phyloP scores from a whole-genome alignment of 2,888 invertebrate genomes.

The Leptothorax acervorum region DNA sequence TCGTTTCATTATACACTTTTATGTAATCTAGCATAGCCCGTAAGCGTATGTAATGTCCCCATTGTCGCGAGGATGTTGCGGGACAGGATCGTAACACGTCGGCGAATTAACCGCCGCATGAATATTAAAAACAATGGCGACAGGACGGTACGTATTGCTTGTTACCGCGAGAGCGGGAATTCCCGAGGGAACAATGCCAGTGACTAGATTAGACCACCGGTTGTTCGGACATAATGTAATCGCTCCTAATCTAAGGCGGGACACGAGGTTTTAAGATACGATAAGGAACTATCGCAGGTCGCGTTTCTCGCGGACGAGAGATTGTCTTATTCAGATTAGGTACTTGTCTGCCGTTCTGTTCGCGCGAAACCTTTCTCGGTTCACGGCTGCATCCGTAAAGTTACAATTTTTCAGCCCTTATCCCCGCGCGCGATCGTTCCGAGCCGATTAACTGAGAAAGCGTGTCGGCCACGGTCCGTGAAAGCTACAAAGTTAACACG shows the following conservation, averaged over 20 bases:
- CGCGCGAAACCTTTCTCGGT: neutral
- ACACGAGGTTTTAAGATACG: conserved; percentile 50
- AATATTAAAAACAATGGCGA: conserved; percentile 44
- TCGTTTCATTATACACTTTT: conserved; percentile 25
- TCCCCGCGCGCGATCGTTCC: conserved; percentile 16
- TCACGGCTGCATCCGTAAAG: neutral
- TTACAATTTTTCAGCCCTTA: conserved; percentile 23
- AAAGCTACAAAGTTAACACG: conserved; percentile 38
- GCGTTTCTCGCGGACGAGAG: neutral
- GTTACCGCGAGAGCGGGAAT: conserved; percentile 25
- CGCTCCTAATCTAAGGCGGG: conserved; percentile 74
- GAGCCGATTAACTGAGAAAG: conserved; percentile 37
- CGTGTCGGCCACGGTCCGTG: conserved; percentile 45
- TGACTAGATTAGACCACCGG: conserved; percentile 44
- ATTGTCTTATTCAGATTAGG: neutral
- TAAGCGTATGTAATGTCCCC: conserved; percentile 18
- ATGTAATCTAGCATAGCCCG: conserved; percentile 7
- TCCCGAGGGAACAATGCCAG: conserved; percentile 41
- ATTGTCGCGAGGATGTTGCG: conserved; percentile 22
- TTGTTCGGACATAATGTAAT: conserved; percentile 74
- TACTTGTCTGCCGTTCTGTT: no score
- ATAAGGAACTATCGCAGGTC: neutral
- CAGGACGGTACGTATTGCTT: conserved; percentile 22
- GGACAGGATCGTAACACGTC: conserved; percentile 29
- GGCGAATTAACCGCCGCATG: conserved; percentile 30